These are phyloP conservation scores for Epirrhoe tristata DNA, from an alignment of 2,888 invertebrate species.

Conservation along the genomic window DNA sequence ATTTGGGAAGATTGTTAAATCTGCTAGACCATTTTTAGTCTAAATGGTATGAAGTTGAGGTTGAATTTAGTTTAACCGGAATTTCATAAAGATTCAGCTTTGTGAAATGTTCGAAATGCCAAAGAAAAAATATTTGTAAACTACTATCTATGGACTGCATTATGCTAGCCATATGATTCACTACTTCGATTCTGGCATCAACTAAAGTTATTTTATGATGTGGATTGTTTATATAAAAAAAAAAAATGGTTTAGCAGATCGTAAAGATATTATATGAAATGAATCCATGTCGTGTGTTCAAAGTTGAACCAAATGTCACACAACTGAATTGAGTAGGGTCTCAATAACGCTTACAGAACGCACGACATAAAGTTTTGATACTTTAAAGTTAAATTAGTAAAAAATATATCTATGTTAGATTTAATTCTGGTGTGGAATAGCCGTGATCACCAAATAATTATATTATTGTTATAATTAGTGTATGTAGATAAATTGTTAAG, in stretches of 20 bases:
- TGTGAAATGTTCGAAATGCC: neutral
- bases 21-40: slow-evolving; percentile 21
- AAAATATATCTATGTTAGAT: slow-evolving; percentile 60
- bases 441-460: slow-evolving; percentile 64
- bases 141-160: neutral
- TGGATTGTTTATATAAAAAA: slow-evolving; percentile 6
- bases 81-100: neutral
- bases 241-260: slow-evolving; percentile 23
- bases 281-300: slow-evolving; percentile 38
- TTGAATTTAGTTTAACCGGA: neutral
- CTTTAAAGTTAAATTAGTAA: slow-evolving; percentile 40
- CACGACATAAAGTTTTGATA: slow-evolving; percentile 44
- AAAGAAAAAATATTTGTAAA: neutral
- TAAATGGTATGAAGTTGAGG: slow-evolving; percentile 4
- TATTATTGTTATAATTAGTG: slow-evolving; percentile 54
- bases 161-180: neutral
- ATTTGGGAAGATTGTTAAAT: slow-evolving; percentile 19
- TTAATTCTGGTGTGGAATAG: slow-evolving; percentile 56
- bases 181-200: neutral
- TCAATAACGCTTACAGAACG: slow-evolving; percentile 27
- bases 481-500: slow-evolving; percentile 40
- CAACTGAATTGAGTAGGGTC: neutral
- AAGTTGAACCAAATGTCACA: slow-evolving; percentile 19
- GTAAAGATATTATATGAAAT: slow-evolving; percentile 16
- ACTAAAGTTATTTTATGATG: neutral